phyloP scores from a whole-genome alignment of 2,888 invertebrate genomes.

The Arge pagana region DNA sequence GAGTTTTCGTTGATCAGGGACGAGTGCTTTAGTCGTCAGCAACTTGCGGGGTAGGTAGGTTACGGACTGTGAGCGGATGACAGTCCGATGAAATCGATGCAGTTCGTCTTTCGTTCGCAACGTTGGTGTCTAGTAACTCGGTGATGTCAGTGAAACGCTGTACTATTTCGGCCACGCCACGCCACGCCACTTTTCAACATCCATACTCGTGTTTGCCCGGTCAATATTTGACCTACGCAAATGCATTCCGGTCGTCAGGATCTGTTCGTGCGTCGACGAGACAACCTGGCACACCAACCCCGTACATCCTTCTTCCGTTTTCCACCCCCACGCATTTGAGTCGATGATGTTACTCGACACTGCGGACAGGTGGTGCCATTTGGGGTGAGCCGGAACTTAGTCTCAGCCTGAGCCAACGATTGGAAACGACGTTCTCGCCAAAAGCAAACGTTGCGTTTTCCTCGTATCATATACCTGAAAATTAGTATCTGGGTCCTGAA shows the following conservation, averaged over 20 bases:
- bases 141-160: slow-evolving; percentile 2
- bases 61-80: slow-evolving; percentile 5
- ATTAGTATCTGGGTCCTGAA: no score
- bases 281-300: slow-evolving; percentile 18
- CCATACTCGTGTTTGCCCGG: slow-evolving; percentile 29
- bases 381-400: no score
- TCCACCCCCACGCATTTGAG: no score
- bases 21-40: slow-evolving; percentile 21
- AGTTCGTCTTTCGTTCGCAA: slow-evolving; percentile 23
- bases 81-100: slow-evolving; percentile 31
- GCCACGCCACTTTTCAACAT: slow-evolving; percentile 24
- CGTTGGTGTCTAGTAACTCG: slow-evolving; percentile 17
- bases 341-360: no score
- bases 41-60: slow-evolving; percentile 24
- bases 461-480: no score
- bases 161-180: slow-evolving; percentile 2
- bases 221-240: slow-evolving; percentile 33
- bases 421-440: no score
- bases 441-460: no score
- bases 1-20: slow-evolving; percentile 4
- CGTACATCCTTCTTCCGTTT: slow-evolving; percentile 20
- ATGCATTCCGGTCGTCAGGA: slow-evolving; percentile 7
- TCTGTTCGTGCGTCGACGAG: no score
- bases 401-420: no score
- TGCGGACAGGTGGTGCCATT: no score